Percentiles rank a stretch among this genome's conserved stretches.
These are phyloP conservation scores for Acrossocheilus fasciatus DNA, from an alignment of 2,797 vertebrate genomes.

Conservation along the genomic window DNA sequence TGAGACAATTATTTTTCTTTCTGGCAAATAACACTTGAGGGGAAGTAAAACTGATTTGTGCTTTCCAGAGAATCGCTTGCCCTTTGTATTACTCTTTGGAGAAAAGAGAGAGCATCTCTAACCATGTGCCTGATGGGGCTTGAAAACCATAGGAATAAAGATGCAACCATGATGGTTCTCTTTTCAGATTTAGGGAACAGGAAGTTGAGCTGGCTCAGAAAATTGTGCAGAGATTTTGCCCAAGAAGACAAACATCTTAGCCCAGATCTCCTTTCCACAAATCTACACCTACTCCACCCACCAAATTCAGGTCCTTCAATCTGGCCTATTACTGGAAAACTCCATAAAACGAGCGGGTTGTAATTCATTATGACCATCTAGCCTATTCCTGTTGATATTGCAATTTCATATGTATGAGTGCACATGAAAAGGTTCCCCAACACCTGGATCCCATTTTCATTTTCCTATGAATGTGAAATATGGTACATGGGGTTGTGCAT, in stretches of 20 bases:
- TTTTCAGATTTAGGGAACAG: conserved; percentile 73
- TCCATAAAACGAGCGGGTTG: conserved; percentile 33
- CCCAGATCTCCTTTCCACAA: conserved; percentile 47
- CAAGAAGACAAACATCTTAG: conserved; percentile 74
- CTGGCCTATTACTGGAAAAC: conserved; percentile 62
- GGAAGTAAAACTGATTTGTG: conserved; percentile 11
- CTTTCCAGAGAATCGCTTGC: conserved; percentile 26
- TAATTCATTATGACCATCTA: conserved; percentile 57
- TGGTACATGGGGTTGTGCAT: conserved; percentile 61
- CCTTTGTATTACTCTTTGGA: background rate
- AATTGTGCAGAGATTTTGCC: conserved; percentile 72
- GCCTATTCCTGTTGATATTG: conserved; percentile 56
- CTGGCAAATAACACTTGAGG: background rate
- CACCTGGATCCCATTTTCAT: conserved; percentile 56
- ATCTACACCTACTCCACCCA: conserved; percentile 44
- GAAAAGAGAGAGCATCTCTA: conserved; percentile 54
- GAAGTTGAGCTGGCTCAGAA: conserved; percentile 74
- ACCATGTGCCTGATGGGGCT: conserved; percentile 64
- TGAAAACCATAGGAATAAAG: conserved; percentile 76
- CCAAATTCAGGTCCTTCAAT: conserved; percentile 44
- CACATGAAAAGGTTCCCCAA: conserved; percentile 54
- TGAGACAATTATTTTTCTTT: background rate
- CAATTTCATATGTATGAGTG: conserved; percentile 51
- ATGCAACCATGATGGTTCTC: conserved; percentile 73
- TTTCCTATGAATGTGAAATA: conserved; percentile 62